These are phyloP conservation scores for Cephalopholis sonnerati DNA, from an alignment of 2,113 vertebrate genomes.

Conservation along the genomic window DNA sequence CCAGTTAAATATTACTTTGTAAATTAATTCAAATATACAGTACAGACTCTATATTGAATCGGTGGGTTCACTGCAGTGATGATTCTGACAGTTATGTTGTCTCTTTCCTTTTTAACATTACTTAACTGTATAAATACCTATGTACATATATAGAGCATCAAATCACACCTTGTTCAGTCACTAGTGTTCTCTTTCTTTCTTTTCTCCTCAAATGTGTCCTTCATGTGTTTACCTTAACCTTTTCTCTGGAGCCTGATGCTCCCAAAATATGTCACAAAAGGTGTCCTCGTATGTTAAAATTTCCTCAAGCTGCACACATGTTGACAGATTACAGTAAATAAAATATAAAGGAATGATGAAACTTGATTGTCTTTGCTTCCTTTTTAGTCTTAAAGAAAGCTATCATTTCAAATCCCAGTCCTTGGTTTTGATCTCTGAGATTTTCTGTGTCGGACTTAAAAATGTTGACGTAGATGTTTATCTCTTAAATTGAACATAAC, in stretches of 20 bases:
- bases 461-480: not conserved
- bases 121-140: slow-evolving; percentile 52
- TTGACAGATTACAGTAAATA: slow-evolving; percentile 29
- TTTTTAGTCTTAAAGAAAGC: not conserved
- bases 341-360: slow-evolving; percentile 25
- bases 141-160: slow-evolving; percentile 45
- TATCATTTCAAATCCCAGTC: not conserved
- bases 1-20: slow-evolving; percentile 37
- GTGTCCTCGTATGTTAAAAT: not conserved
- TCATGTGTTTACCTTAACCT: not conserved
- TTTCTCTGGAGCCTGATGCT: not conserved
- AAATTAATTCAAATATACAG: slow-evolving; percentile 40
- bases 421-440: slow-evolving; percentile 11
- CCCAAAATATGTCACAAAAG: not conserved
- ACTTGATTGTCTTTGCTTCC: slow-evolving; percentile 2
- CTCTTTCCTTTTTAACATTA: not conserved
- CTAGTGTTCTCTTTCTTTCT: not conserved
- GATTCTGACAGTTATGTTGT: slow-evolving; percentile 26
- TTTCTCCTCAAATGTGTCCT: not conserved
- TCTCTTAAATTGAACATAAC: not conserved
- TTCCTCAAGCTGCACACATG: slow-evolving; percentile 10
- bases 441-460: not conserved
- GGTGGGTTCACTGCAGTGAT: slow-evolving; percentile 46
- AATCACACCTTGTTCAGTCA: slow-evolving; percentile 11
- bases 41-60: slow-evolving; percentile 32